Base-by-base conservation (phyloP, 2,113 vertebrate genomes). In the Etheostoma spectabile region DNA sequence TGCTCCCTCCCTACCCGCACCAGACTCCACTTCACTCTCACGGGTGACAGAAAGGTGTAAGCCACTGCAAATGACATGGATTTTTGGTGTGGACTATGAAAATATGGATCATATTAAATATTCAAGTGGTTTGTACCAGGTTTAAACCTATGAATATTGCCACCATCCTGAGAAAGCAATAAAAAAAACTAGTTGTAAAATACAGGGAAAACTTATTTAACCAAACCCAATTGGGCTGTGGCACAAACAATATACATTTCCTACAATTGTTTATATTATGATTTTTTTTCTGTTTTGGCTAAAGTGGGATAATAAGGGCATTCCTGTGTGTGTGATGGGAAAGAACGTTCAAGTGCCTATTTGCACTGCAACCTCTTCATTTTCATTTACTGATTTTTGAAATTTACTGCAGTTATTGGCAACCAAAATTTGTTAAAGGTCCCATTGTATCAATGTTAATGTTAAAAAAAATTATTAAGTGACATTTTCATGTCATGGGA, bases 1-100 rank as follows among this genome's bases (percentile, higher is more conserved):
- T 69, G 19, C 77, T 73, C 82, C 67, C 82, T 69, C 68, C 72
- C 61, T 49, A 22, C 52, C 7, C 24, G 16, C 77, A 72, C 67
- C 53, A 72, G 24, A 52, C 19, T 30, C 69, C 72, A 14, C 49
- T 18, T 60, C 19, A 30, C 74, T 68, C 60, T 35, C 82, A 59
- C 21, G 38, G 48, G n/a, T 52, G 33, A 16, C 60, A 27, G 46
- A 72, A 69, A 83, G 82, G 80, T 80, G 75, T 2, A 61, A 59
- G 57, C 61, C 60, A 64, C 49, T 19, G 45, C 21, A 24, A 24
- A 61, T 48, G 15, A 21, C 22, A 27, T 22, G 4, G 22, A 46
- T 51, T 15, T 22, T 4, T 22, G 38, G 13, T 22, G 4, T 35
- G 38, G 13, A 48, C 10, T 6, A 5, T 30, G 33, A 18, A 21